Conservation (phyloP, 2,888 invertebrate genomes). For the Pristionchus mayeri region DNA sequence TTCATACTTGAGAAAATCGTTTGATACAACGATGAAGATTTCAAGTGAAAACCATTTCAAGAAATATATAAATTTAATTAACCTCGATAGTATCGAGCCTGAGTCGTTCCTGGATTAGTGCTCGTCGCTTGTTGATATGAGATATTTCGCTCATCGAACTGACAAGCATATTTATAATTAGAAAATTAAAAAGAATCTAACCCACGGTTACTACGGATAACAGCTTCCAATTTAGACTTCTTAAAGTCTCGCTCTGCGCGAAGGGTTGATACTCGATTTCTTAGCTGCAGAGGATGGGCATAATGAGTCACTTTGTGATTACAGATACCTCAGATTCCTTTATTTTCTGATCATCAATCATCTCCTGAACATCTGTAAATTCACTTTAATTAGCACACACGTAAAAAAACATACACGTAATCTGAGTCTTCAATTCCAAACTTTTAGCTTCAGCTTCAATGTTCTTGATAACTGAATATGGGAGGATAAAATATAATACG, state of each 20-base stretch:
- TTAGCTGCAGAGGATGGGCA: background rate
- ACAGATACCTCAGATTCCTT: background rate
- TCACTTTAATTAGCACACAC: background rate
- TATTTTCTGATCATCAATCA: conserved; percentile 11
- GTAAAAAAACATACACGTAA: background rate
- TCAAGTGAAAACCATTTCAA: background rate
- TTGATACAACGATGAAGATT: background rate
- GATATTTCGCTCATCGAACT: conserved; percentile 19
- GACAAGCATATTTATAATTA: background rate
- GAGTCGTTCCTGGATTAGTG: background rate
- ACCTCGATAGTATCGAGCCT: conserved; percentile 16
- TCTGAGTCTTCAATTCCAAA: background rate
- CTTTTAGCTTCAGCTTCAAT: background rate
- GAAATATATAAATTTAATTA: no score
- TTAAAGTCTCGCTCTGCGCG: conserved; percentile 19
- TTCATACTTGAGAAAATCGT: background rate
- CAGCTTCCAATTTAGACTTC: conserved; percentile 9
- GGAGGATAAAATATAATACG: background rate
- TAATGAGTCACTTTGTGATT: background rate
- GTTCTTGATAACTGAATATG: conserved; percentile 4
- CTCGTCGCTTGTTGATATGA: conserved; percentile 8
- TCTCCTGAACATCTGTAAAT: background rate
- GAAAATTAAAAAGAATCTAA: background rate
- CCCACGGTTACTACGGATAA: conserved; percentile 2
- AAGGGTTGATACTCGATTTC: background rate